These are phyloP conservation scores for Drosophila nikananu DNA, from an alignment of 1,140 invertebrate genomes.

Conservation along the genomic window DNA sequence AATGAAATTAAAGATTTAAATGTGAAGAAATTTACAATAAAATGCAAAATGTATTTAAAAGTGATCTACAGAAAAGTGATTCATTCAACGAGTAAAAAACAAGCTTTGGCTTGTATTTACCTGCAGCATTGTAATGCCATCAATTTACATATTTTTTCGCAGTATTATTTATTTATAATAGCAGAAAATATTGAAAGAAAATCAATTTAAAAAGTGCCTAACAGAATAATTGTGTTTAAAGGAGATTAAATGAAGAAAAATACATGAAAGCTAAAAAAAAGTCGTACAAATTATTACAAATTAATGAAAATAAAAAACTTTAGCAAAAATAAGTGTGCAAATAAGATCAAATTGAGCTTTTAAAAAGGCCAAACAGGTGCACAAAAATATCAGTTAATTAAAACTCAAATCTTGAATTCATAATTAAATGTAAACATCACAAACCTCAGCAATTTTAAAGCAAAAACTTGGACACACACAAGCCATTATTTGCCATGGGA, in stretches of 20 bases:
- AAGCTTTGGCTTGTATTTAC: background rate
- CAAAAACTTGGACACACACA: constrained; percentile 19
- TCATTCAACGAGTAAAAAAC: background rate
- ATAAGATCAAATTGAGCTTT: background rate
- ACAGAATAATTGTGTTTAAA: background rate
- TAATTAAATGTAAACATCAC: background rate
- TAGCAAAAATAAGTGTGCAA: background rate
- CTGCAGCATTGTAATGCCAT: background rate
- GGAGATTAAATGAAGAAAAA: background rate
- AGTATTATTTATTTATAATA: background rate
- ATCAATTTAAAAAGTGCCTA: background rate
- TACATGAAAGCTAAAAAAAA: background rate
- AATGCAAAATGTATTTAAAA: constrained; percentile 25
- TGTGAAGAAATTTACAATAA: constrained; percentile 13
- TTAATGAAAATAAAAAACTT: background rate
- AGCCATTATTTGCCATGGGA: constrained; percentile 26
- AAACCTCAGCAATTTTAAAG: background rate
- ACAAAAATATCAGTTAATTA: background rate
- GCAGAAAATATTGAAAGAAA: background rate
- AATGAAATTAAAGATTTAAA: constrained; percentile 24
- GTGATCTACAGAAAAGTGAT: background rate
- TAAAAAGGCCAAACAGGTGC: background rate
- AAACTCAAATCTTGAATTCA: background rate
- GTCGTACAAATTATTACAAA: background rate
- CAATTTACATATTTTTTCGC: background rate